Conservation (phyloP, 2,113 vertebrate species). For the Echinops telfairi region DNA sequence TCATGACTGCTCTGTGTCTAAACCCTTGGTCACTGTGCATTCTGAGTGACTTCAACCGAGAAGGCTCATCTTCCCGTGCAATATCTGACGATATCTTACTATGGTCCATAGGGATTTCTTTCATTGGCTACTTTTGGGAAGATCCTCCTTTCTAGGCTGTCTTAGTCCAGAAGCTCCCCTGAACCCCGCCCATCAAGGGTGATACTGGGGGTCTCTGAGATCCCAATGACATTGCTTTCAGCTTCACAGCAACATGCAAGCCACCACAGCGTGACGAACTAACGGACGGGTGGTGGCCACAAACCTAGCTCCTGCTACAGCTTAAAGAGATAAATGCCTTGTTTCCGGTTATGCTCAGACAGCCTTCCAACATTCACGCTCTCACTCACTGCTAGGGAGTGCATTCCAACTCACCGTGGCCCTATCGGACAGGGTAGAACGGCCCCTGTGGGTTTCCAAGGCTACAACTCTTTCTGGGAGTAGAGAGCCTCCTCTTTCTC, state of each 20-base stretch:
- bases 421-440: too few species aligned
- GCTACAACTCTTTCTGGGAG: too few species aligned
- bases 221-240: background rate
- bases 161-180: background rate
- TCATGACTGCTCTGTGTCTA: background rate
- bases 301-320: background rate
- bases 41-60: background rate
- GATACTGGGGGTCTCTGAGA: background rate
- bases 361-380: too few species aligned
- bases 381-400: too few species aligned
- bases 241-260: background rate
- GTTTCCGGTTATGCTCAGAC: background rate
- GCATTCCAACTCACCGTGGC: too few species aligned
- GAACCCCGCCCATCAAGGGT: background rate
- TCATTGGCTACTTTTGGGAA: background rate
- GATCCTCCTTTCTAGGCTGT: background rate
- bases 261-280: background rate
- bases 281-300: background rate
- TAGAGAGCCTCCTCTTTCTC: too few species aligned
- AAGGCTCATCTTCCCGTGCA: background rate
- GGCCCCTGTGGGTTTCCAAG: too few species aligned
- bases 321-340: background rate
- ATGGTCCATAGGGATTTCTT: background rate
- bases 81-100: background rate
- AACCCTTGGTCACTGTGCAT: background rate